A percentile compares a stretch with the other conserved stretches of the same genome.
phyloP scores from a whole-genome alignment of 2,113 vertebrate genomes.

The Melospiza melodia region DNA sequence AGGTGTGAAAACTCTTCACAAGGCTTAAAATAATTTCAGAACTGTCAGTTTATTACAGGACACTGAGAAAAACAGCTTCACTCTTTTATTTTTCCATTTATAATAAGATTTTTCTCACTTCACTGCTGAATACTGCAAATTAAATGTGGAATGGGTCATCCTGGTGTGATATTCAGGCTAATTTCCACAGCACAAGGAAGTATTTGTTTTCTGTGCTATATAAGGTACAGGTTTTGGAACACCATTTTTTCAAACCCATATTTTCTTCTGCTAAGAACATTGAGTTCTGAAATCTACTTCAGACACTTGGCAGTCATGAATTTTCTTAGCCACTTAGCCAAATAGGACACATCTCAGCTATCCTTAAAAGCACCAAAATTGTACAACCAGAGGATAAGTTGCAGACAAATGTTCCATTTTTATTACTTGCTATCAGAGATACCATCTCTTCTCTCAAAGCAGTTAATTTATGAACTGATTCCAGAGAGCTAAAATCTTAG shows the following conservation, averaged over 20 bases:
- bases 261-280: conserved; percentile 5
- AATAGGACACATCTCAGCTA: not conserved
- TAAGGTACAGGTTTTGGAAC: not conserved
- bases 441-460: not conserved
- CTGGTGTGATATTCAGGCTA: not conserved
- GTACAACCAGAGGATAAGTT: not conserved
- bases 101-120: not conserved
- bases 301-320: not conserved
- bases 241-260: not conserved
- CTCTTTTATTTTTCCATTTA: not conserved
- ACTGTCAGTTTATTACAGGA: not conserved
- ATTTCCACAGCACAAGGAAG: not conserved
- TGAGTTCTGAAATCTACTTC: not conserved
- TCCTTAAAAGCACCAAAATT: not conserved
- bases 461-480: not conserved
- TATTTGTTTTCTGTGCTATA: not conserved
- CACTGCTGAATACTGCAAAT: not conserved
- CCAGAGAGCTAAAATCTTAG: not conserved
- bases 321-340: not conserved
- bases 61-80: not conserved
- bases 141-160: not conserved
- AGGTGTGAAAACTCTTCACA: not conserved
- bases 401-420: not conserved
- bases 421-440: not conserved
- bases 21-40: not conserved